A percentile compares a stretch with the other conserved stretches of the same genome.
These are phyloP conservation scores for Taenioides sp. DNA, from an alignment of 2,797 vertebrate species.

Conservation along the genomic window DNA sequence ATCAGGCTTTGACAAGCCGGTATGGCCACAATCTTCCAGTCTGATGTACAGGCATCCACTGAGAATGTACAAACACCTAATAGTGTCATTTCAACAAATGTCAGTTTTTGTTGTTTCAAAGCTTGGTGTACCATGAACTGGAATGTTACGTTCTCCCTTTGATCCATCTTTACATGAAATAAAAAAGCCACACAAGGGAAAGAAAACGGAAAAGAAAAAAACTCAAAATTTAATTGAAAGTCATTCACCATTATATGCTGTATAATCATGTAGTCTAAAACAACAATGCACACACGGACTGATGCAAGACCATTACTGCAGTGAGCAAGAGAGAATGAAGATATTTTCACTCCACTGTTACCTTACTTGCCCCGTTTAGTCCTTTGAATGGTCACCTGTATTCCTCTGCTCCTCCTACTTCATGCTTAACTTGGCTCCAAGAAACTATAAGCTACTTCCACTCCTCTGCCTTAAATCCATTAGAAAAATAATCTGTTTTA, in stretches of 20 bases:
- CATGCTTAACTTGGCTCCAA: conserved; percentile 37
- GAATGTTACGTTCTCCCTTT: neutral
- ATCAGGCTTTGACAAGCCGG: too few species aligned
- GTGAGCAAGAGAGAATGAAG: neutral
- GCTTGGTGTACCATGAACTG: neutral
- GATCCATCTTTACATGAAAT: neutral
- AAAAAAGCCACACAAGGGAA: neutral
- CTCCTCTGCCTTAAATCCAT: neutral
- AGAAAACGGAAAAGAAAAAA: neutral
- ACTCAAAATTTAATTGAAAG: neutral
- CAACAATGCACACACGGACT: neutral
- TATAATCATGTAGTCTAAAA: neutral
- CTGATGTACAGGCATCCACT: neutral
- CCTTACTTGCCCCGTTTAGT: conserved; percentile 16
- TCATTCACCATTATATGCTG: neutral
- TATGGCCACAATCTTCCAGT: too few species aligned
- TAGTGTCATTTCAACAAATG: neutral
- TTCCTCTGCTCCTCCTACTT: conserved; percentile 14
- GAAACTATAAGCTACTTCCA: conserved; percentile 45
- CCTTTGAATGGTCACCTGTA: conserved; percentile 30
- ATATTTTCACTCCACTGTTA: neutral
- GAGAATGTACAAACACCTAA: neutral
- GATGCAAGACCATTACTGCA: neutral
- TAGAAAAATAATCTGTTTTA: neutral
- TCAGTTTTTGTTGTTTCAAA: neutral